These are phyloP conservation scores for Tympanuchus pallidicinctus DNA, from an alignment of 2,113 vertebrate genomes.

Conservation along the genomic window DNA sequence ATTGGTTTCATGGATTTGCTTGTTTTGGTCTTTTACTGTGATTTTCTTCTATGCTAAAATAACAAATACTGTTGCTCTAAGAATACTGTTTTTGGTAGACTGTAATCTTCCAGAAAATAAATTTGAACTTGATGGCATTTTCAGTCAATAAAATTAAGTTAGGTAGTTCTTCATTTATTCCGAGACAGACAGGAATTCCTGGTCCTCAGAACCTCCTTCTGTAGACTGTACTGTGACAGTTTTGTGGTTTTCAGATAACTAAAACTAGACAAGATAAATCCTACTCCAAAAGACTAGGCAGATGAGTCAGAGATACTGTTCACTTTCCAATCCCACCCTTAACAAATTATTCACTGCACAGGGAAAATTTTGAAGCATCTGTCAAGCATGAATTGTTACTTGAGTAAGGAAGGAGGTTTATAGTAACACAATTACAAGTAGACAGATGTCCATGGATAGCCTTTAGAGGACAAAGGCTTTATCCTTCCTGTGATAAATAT, in stretches of 20 bases:
- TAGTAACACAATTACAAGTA: neutral
- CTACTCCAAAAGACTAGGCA: neutral
- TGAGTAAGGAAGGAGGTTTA: neutral
- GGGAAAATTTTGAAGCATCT: rapidly evolving
- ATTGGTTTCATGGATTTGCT: neutral
- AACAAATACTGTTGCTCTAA: neutral
- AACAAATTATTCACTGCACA: neutral
- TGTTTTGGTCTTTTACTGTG: neutral
- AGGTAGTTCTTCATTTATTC: neutral
- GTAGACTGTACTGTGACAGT: neutral
- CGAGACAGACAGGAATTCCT: neutral
- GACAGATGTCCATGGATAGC: neutral
- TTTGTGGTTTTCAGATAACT: neutral
- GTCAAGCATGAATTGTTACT: neutral
- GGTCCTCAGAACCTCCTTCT: neutral
- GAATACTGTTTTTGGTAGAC: neutral
- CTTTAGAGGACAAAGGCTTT: neutral
- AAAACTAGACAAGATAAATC: neutral
- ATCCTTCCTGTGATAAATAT: neutral
- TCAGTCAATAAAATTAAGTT: neutral
- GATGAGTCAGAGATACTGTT: neutral
- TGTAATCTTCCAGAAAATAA: neutral
- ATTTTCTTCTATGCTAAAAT: neutral
- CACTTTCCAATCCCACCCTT: neutral
- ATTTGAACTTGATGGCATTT: neutral